Evolutionary conservation across 1,140 invertebrate species (phyloP).

Genomic region (Cyphomyrmex costatus): DNA sequence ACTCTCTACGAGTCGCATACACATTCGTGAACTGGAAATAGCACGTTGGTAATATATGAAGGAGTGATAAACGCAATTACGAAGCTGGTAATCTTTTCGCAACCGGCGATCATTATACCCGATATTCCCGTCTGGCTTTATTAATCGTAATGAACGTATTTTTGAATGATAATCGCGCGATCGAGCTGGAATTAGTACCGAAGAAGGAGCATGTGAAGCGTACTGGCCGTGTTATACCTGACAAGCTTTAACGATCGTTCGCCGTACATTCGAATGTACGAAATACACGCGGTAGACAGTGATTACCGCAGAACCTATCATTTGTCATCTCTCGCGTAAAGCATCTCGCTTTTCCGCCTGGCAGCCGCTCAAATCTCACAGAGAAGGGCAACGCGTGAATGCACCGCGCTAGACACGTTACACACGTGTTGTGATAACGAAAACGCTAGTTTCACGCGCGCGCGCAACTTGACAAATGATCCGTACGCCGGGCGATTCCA

Average conservation of each 20-base stretch:
- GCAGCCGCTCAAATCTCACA: conserved; percentile 16
- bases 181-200: neutral
- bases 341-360: conserved; percentile 18
- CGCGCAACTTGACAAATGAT: conserved; percentile 49
- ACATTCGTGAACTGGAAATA: conserved; percentile 26
- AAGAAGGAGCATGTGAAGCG: neutral
- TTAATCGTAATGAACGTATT: conserved; percentile 30
- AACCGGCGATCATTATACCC: neutral
- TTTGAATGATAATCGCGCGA: conserved; percentile 8
- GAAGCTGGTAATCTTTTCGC: neutral
- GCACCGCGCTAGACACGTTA: conserved; percentile 7
- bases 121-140: conserved; percentile 26
- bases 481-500: conserved; percentile 34
- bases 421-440: conserved; percentile 24
- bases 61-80: conserved; percentile 53
- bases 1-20: neutral
- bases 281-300: conserved; percentile 2
- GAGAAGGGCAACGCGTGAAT: neutral
- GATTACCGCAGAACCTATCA: conserved; percentile 45
- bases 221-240: neutral
- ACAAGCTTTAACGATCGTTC: conserved; percentile 27
- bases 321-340: conserved; percentile 50
- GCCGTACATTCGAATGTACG: conserved; percentile 7
- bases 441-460: conserved; percentile 42
- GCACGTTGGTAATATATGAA: conserved; percentile 22